Base-by-base conservation (phyloP, 2,797 vertebrate genomes). In the Eleutherodactylus coqui region DNA sequence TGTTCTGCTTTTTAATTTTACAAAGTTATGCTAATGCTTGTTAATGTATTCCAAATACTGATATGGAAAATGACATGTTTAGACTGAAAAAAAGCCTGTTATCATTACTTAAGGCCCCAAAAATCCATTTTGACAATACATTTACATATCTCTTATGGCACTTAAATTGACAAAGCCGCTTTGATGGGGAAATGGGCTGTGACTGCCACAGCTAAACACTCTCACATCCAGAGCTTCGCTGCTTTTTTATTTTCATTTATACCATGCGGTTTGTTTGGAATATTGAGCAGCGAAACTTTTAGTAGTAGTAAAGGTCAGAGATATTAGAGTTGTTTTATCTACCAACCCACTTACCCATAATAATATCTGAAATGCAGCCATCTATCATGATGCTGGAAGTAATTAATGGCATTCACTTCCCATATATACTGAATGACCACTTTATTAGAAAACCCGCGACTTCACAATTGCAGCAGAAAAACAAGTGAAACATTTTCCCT, bases 1-100 rank as follows among this genome's bases (percentile, higher is more conserved):
- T 87, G 51, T 64, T 79, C 86, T 70, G 64, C 75, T 79, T 87
- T 87, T 84, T 87, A 87, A 83, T 87, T 79, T 79, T 62, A 87
- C 80, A 83, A 79, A 83, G 75, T 84, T 87, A 83, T 87, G 86
- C 75, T 87, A 87, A 87, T 83, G 86, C 49, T 79, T 87, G 81
- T 79, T 87, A 87, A 87, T 87, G 75, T 87, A 87, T 87, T 87
- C 81, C 75, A 87, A 87, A 83, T 84, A 87, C 75, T 87, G 81
- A 87, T 87, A 87, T 75, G 82, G 75, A 87, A 87, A 87, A 87
- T 84, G 81, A 79, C 86, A 87, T 87, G 86, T 84, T 87, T 87
- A 79, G 86, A 83, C 75, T 73, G 64, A 77, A 75, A 87, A 87
- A 83, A 83, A 87, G 75, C 38, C 47, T 83, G 86, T 87, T 87